Evolutionary conservation across 2,113 vertebrate species (phyloP).

Genomic region (Eidolon helvum): DNA sequence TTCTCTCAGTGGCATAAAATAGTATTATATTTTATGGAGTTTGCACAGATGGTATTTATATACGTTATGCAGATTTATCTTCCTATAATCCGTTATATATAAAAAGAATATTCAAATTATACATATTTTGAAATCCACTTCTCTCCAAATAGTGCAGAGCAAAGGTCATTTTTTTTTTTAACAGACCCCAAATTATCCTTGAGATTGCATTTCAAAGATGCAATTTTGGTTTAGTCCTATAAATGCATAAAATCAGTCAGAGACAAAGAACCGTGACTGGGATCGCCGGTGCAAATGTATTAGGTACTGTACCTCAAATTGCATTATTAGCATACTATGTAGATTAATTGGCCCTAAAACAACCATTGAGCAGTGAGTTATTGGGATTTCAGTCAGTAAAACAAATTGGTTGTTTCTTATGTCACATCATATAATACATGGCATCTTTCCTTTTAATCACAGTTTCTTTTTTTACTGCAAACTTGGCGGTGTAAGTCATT

Average conservation of each 20-base stretch:
- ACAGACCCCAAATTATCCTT: neutral
- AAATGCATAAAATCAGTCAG: neutral
- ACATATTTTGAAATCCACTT: conserved; percentile 21
- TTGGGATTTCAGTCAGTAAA: conserved; percentile 44
- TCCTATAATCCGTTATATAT: neutral
- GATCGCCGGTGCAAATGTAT: neutral
- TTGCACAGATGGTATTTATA: conserved; percentile 9
- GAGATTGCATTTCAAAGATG: neutral
- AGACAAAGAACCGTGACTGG: neutral
- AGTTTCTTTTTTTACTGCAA: conserved; percentile 53
- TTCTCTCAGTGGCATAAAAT: neutral
- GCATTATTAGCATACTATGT: neutral
- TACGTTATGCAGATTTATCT: neutral
- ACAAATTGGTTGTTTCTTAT: neutral
- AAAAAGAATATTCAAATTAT: conserved; percentile 15
- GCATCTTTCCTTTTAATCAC: conserved; percentile 65
- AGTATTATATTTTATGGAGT: neutral
- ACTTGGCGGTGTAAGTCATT: conserved; percentile 32
- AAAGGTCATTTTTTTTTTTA: neutral
- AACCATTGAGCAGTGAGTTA: conserved; percentile 14
- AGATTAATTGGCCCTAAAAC: conserved; percentile 55
- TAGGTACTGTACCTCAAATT: neutral
- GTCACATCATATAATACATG: neutral
- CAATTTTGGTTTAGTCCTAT: neutral
- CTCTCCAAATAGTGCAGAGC: neutral